Evolutionary conservation across 2,888 invertebrate species (phyloP).

Genomic region (Agrochola lychnidis): DNA sequence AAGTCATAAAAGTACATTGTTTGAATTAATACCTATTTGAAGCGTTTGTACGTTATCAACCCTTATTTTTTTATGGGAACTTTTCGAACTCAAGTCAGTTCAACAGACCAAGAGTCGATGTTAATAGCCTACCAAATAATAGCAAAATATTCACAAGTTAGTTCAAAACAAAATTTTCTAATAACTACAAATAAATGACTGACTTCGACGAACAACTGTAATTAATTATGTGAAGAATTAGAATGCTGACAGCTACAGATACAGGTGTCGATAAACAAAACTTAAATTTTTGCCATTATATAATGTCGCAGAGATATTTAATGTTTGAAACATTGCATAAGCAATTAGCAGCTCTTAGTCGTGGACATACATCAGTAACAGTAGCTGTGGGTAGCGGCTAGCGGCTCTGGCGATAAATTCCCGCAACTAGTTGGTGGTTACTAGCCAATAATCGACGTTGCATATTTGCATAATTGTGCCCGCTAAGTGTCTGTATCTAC

Average conservation of each 20-base stretch:
- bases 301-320: conserved; percentile 50
- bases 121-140: not conserved
- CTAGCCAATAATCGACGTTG: conserved; percentile 86
- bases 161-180: conserved; percentile 3
- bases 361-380: conserved; percentile 72
- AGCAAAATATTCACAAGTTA: not conserved
- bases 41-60: not conserved
- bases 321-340: conserved; percentile 61
- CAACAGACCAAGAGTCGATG: not conserved
- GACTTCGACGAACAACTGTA: conserved; percentile 23
- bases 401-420: conserved; percentile 81
- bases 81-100: not conserved
- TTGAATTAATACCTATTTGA: not conserved
- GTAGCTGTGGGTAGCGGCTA: conserved; percentile 64
- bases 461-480: conserved; percentile 89
- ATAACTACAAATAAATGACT: not conserved
- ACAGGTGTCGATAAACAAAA: conserved; percentile 41
- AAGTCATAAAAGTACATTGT: not conserved
- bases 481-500: conserved; percentile 88
- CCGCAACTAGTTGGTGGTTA: conserved; percentile 84
- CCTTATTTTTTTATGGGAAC: not conserved
- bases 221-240: conserved; percentile 53
- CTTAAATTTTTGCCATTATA: conserved; percentile 42
- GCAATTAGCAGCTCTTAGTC: conserved; percentile 74
- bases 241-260: conserved; percentile 43